A percentile compares a stretch with the other conserved stretches of the same genome.
Evolutionary conservation across 2,797 vertebrate genomes (phyloP).

Genomic region (Neosilurus mollespiculum): DNA sequence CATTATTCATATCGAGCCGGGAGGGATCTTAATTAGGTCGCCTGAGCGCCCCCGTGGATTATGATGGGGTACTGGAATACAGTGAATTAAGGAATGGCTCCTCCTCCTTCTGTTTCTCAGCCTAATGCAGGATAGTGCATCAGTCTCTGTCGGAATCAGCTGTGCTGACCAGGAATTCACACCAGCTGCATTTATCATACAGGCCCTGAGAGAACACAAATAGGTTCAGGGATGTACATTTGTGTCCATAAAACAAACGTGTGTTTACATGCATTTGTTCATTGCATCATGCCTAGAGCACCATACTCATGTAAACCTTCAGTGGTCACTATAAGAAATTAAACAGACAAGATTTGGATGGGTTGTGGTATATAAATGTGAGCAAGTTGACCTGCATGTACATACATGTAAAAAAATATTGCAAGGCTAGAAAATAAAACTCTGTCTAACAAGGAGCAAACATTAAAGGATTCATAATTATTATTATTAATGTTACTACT

Average conservation of each 20-base stretch:
- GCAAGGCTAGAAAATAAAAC: conserved; percentile 29
- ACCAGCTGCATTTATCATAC: conserved; percentile 68
- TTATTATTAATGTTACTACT: neutral
- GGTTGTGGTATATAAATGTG: conserved; percentile 52
- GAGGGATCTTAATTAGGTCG: conserved; percentile 53
- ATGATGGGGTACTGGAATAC: conserved; percentile 24
- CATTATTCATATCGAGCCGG: conserved; percentile 57
- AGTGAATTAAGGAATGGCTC: conserved; percentile 20
- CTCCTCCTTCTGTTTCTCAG: conserved; percentile 26
- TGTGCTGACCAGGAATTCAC: conserved; percentile 70
- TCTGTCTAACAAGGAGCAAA: conserved; percentile 44
- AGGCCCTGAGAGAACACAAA: conserved; percentile 60
- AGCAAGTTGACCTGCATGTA: conserved; percentile 21
- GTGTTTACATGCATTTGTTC: conserved; percentile 15
- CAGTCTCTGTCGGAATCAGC: conserved; percentile 68
- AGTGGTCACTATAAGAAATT: neutral
- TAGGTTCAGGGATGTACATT: conserved; percentile 17
- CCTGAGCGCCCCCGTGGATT: conserved; percentile 19
- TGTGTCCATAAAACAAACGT: conserved; percentile 22
- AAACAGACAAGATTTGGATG: neutral
- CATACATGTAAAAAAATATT: neutral
- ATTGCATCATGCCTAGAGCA: conserved; percentile 4
- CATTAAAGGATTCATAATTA: conserved; percentile 2
- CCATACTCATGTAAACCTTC: neutral
- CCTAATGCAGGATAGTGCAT: conserved; percentile 54